Conservation (phyloP, 2,888 invertebrate genomes). For the Ophioninae sp. region DNA sequence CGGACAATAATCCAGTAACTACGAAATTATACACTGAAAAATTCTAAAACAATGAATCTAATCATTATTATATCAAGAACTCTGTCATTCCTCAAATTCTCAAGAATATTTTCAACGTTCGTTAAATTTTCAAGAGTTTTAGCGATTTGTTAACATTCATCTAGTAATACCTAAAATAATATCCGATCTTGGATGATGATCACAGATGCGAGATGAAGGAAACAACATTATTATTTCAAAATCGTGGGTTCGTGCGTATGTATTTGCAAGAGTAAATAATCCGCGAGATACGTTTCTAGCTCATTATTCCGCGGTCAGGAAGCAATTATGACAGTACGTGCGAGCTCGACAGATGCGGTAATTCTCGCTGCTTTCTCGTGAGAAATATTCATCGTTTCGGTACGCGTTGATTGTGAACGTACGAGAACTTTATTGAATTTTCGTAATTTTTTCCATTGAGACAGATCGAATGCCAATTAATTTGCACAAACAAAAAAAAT, state of each 20-base stretch:
- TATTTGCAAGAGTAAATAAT: conserved; percentile 30
- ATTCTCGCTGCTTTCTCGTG: conserved; percentile 46
- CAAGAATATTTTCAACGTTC: no score
- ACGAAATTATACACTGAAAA: no score
- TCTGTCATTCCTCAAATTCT: no score
- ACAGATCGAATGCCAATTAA: neutral
- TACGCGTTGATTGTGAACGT: conserved; percentile 21
- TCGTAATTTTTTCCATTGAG: neutral
- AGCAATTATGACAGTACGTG: conserved; percentile 51
- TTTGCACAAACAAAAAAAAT: no score
- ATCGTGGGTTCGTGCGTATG: conserved; percentile 23
- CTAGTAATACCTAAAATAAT: neutral
- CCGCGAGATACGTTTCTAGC: conserved; percentile 8
- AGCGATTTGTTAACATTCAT: neutral
- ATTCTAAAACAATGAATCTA: no score
- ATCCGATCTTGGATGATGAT: neutral
- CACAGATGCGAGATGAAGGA: neutral
- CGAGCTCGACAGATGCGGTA: conserved; percentile 41
- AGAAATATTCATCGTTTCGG: conserved; percentile 40
- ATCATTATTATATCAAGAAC: no score
- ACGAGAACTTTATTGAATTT: neutral
- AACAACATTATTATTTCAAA: conserved; percentile 7
- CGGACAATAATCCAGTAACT: no score
- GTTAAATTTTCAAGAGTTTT: no score
- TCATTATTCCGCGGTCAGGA: conserved; percentile 43